Percentiles rank a stretch among this genome's conserved stretches.
Evolutionary conservation across 2,113 vertebrate genomes (phyloP).

Genomic region (Pteropus alecto): DNA sequence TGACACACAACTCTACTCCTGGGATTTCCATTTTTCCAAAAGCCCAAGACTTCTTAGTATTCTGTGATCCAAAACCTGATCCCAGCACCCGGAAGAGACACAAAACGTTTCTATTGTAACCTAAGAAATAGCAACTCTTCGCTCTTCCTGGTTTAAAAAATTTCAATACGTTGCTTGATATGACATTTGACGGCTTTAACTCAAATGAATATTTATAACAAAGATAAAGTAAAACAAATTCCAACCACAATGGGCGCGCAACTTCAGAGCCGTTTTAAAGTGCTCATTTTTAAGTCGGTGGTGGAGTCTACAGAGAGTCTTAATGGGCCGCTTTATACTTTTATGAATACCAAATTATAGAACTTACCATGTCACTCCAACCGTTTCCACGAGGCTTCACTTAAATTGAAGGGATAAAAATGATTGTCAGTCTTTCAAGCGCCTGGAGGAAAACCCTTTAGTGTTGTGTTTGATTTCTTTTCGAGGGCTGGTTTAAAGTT

Average conservation of each 20-base stretch:
- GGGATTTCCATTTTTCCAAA: slow-evolving; percentile 2
- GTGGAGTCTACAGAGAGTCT: not conserved
- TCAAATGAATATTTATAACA: slow-evolving; percentile 13
- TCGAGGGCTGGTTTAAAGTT: not conserved
- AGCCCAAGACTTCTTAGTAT: not conserved
- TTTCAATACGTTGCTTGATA: not conserved
- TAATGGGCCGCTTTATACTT: not conserved
- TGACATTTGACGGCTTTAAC: slow-evolving; percentile 18
- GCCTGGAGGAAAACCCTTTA: not conserved
- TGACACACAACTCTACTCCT: not conserved
- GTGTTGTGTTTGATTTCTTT: not conserved
- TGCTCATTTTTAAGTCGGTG: not conserved
- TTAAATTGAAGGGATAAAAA: not conserved
- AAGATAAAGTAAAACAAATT: not conserved
- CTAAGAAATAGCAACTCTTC: not conserved
- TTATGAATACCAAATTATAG: not conserved
- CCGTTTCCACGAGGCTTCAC: not conserved
- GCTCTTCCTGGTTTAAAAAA: not conserved
- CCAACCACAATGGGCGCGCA: not conserved
- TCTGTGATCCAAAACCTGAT: not conserved
- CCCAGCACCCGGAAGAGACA: not conserved
- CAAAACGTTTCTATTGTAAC: not conserved
- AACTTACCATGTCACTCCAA: not conserved
- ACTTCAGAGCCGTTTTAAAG: not conserved
- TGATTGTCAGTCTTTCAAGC: not conserved